A percentile compares a stretch with the other conserved stretches of the same genome.
phyloP scores from a whole-genome alignment of 2,888 invertebrate species.

The Merodon equestris region DNA sequence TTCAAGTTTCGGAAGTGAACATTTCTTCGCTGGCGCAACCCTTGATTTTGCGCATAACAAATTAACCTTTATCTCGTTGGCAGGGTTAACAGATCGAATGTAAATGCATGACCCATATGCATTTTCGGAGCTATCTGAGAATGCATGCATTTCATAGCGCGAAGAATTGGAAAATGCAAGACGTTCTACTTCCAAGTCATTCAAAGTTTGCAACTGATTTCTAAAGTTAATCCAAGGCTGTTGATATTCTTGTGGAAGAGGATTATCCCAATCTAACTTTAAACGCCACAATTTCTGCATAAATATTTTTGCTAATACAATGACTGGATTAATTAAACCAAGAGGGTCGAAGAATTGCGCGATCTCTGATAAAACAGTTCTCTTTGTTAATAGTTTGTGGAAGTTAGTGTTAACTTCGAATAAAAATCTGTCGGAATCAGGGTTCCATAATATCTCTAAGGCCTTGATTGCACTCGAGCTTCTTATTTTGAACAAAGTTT shows the following conservation, averaged over 20 bases:
- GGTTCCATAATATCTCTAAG: slow-evolving; percentile 61
- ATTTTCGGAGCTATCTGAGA: slow-evolving; percentile 41
- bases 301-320: slow-evolving; percentile 40
- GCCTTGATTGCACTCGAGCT: slow-evolving; percentile 51
- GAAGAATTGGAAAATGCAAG: slow-evolving; percentile 20
- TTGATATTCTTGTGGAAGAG: slow-evolving; percentile 26
- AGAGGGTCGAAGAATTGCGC: slow-evolving; percentile 46
- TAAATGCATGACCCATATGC: slow-evolving; percentile 46
- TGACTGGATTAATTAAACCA: slow-evolving; percentile 31
- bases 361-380: slow-evolving; percentile 43
- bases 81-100: slow-evolving; percentile 13
- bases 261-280: slow-evolving; percentile 38
- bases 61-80: slow-evolving; percentile 17
- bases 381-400: no score
- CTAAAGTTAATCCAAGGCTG: slow-evolving; percentile 38
- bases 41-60: slow-evolving; percentile 37
- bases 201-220: slow-evolving; percentile 22
- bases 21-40: slow-evolving; percentile 31
- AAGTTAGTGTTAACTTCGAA: no score
- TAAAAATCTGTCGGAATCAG: slow-evolving; percentile 44
- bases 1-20: slow-evolving; percentile 32
- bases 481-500: slow-evolving; percentile 49
- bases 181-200: slow-evolving; percentile 28
- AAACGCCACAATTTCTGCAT: no score
- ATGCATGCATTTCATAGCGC: slow-evolving; percentile 47